Conservation (phyloP, 1,140 invertebrate species). For the Druon quercuslanigerum region DNA sequence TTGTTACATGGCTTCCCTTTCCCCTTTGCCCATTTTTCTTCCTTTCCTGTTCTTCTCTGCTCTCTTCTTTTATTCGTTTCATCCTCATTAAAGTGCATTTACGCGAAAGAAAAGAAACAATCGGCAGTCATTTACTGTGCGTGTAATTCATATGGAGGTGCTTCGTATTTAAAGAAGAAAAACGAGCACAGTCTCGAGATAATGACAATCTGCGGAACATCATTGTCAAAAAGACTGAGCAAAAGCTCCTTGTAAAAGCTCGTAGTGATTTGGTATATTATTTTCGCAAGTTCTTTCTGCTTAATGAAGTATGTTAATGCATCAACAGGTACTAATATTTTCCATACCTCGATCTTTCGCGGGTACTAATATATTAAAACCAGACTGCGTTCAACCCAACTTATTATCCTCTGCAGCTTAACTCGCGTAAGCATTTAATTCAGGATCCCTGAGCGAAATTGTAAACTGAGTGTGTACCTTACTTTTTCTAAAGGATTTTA, state of each 20-base stretch:
- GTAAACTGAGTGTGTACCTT: background rate
- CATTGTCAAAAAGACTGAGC: slow-evolving; percentile 22
- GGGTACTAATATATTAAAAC: slow-evolving; percentile 34
- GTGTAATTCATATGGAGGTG: slow-evolving; percentile 15
- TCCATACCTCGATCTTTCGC: background rate
- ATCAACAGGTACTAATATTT: slow-evolving; percentile 53
- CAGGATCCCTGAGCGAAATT: background rate
- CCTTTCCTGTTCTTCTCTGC: slow-evolving; percentile 8
- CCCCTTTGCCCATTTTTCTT: slow-evolving; percentile 15
- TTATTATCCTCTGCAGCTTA: background rate
- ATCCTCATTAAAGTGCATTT: slow-evolving; percentile 47
- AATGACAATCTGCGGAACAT: slow-evolving; percentile 24
- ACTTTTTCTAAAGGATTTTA: too few relatives aligned
- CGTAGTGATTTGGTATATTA: slow-evolving; percentile 9
- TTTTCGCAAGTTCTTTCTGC: slow-evolving; percentile 10
- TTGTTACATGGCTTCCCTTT: slow-evolving; percentile 32
- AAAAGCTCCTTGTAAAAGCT: slow-evolving; percentile 24
- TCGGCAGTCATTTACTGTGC: background rate
- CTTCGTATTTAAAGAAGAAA: background rate
- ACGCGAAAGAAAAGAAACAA: slow-evolving; percentile 32
- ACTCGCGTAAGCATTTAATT: background rate
- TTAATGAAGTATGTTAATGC: slow-evolving; percentile 58
- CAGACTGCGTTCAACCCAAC: background rate
- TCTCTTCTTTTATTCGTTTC: slow-evolving; percentile 22
- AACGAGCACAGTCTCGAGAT: background rate